Evolutionary conservation across 2,113 vertebrate genomes (phyloP).

Genomic region (Symphodus melops): DNA sequence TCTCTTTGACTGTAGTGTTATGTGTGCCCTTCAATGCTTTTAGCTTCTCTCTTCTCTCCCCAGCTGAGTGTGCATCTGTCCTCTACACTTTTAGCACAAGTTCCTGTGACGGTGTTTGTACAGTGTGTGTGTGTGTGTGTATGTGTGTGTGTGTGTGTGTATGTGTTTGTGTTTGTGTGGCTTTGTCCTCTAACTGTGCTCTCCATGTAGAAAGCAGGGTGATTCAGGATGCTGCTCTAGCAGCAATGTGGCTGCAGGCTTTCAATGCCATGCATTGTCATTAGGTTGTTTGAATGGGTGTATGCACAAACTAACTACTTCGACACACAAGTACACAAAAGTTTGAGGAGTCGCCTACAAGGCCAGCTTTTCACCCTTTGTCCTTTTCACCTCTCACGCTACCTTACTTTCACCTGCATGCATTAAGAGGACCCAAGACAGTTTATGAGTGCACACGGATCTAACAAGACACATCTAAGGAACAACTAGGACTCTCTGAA

Average conservation of each 20-base stretch:
- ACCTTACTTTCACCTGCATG: constrained; percentile 5
- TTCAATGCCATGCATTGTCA: constrained; percentile 76
- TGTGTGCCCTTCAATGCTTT: constrained; percentile 65
- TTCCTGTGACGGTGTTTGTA: constrained; percentile 63
- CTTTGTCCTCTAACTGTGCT: constrained; percentile 66
- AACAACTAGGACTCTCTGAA: constrained; percentile 16
- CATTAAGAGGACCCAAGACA: constrained; percentile 6
- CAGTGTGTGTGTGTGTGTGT: constrained; percentile 35
- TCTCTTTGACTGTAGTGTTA: constrained; percentile 28
- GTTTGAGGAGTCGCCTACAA: constrained; percentile 2
- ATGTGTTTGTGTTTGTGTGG: constrained; percentile 29
- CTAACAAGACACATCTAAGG: constrained; percentile 20
- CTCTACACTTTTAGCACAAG: constrained; percentile 69
- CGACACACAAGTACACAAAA: constrained; percentile 36
- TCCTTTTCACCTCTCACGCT: constrained; percentile 10
- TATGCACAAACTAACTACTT: constrained; percentile 40
- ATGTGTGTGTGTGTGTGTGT: constrained; percentile 35
- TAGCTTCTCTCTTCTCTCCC: constrained; percentile 56
- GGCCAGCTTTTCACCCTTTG: constrained; percentile 8
- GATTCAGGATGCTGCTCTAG: constrained; percentile 69
- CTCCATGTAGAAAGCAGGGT: constrained; percentile 54
- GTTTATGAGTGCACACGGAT: constrained; percentile 8
- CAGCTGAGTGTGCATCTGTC: constrained; percentile 73
- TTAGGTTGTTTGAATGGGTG: constrained; percentile 58
- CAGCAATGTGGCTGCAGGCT: constrained; percentile 75